Conservation (phyloP, 2,797 vertebrate genomes). For the Chelon auratus region DNA sequence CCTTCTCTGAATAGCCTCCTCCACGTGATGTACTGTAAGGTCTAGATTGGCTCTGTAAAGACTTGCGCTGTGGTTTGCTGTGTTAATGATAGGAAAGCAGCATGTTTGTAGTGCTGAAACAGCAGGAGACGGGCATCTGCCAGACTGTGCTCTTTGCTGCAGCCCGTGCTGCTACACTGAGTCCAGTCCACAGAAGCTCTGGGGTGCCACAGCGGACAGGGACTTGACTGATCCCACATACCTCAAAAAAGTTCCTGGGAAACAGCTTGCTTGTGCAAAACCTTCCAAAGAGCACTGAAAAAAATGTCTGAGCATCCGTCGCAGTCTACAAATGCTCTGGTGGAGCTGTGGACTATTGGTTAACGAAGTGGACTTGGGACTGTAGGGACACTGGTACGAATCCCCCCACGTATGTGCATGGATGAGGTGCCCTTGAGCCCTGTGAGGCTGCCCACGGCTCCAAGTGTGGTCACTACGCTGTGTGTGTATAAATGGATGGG, state of each 20-base stretch:
- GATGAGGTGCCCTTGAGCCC: no score
- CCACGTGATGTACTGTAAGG: background rate
- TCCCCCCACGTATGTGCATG: no score
- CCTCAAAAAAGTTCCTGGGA: conserved; percentile 8
- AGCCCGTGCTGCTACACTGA: conserved; percentile 11
- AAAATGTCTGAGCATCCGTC: conserved; percentile 26
- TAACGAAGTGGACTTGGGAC: no score
- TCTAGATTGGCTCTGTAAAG: conserved; percentile 5
- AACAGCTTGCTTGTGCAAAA: conserved; percentile 34
- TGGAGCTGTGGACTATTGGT: no score
- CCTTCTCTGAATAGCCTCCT: background rate
- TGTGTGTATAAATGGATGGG: no score
- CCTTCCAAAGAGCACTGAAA: conserved; percentile 3
- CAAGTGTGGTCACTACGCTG: no score
- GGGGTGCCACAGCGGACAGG: conserved; percentile 26
- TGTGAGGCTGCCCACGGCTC: no score
- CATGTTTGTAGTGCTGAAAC: conserved; percentile 9
- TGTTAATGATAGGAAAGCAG: conserved; percentile 2
- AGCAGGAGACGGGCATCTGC: conserved; percentile 22
- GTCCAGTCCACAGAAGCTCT: conserved; percentile 20
- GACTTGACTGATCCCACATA: conserved; percentile 18
- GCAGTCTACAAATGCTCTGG: conserved; percentile 10
- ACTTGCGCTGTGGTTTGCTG: background rate
- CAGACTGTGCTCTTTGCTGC: conserved; percentile 1
- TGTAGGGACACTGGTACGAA: no score